Percentiles rank a stretch among this genome's conserved stretches.
These are phyloP conservation scores for Tinamus guttatus DNA, from an alignment of 2,113 vertebrate genomes.

Conservation along the genomic window DNA sequence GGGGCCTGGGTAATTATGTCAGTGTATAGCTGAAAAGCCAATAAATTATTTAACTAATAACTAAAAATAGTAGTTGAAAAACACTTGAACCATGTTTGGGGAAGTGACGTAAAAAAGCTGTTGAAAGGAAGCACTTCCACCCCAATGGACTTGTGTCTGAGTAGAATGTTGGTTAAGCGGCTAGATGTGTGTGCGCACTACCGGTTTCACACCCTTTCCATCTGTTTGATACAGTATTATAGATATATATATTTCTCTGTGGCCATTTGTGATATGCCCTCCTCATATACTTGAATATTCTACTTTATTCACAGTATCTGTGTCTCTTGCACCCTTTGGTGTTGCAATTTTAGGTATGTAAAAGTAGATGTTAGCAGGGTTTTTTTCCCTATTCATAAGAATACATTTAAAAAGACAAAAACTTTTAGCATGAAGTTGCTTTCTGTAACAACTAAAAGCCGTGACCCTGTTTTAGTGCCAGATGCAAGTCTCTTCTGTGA, in stretches of 20 bases:
- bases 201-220: constrained; percentile 81
- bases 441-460: constrained; percentile 83
- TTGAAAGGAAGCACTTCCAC: constrained; percentile 63
- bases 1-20: constrained; percentile 78
- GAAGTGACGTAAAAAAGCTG: constrained; percentile 74
- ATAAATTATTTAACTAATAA: constrained; percentile 85
- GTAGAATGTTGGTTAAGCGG: constrained; percentile 81
- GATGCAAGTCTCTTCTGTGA: constrained; percentile 83
- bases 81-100: constrained; percentile 69
- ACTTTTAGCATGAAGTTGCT: constrained; percentile 88
- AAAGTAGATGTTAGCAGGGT: constrained; percentile 96
- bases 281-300: constrained; percentile 91
- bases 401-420: constrained; percentile 81
- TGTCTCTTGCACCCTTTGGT: constrained; percentile 87
- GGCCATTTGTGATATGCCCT: constrained; percentile 92
- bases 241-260: constrained; percentile 91
- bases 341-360: constrained; percentile 97
- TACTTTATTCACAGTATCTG: constrained; percentile 91
- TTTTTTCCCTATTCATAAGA: constrained; percentile 89
- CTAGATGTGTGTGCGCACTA: constrained; percentile 86
- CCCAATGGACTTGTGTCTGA: constrained; percentile 75
- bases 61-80: constrained; percentile 69
- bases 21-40: constrained; percentile 79
- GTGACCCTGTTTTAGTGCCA: constrained; percentile 85
- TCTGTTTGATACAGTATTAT: constrained; percentile 93